A percentile compares a stretch with the other conserved stretches of the same genome.
phyloP scores from a whole-genome alignment of 2,888 invertebrate species.

The Hermodice carunculata region DNA sequence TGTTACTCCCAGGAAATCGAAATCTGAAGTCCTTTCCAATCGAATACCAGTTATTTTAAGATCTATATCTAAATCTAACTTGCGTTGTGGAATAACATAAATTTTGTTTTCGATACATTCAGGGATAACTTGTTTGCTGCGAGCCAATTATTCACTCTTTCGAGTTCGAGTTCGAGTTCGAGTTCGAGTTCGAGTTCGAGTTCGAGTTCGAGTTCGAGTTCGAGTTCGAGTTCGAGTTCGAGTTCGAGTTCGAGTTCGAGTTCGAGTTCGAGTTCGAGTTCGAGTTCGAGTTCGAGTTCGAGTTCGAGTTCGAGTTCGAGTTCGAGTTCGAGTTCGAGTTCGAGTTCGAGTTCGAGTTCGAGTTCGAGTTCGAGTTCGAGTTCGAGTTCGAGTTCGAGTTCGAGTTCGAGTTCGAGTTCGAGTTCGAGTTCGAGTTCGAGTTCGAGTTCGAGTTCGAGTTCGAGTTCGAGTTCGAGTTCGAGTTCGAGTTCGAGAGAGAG shows the following conservation, averaged over 20 bases:
- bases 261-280: background rate
- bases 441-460: background rate
- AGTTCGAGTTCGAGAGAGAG: background rate
- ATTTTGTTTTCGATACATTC: too few species aligned
- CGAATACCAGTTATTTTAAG: too few species aligned
- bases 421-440: background rate
- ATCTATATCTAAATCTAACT: too few species aligned
- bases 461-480: background rate
- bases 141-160: too few species aligned
- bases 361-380: background rate
- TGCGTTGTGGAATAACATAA: too few species aligned
- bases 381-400: background rate
- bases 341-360: background rate
- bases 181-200: background rate
- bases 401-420: background rate
- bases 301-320: background rate
- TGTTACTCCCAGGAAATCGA: too few species aligned
- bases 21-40: too few species aligned
- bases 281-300: background rate
- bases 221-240: background rate
- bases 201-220: background rate
- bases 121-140: too few species aligned
- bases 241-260: background rate
- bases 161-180: background rate
- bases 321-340: background rate